phyloP scores from a whole-genome alignment of 2,888 invertebrate genomes.

The Mellilla xanthometata region DNA sequence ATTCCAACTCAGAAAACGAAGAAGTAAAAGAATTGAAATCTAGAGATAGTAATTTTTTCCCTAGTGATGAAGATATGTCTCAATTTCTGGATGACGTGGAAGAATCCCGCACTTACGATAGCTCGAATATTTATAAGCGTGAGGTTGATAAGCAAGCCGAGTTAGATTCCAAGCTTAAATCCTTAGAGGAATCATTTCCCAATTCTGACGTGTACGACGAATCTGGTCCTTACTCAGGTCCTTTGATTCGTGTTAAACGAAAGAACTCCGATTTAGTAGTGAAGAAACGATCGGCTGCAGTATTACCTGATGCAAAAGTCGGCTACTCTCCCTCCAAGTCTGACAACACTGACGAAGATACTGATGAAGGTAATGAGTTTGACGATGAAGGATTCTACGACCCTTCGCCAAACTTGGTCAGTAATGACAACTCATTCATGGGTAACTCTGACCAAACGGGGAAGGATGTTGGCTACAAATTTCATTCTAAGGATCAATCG shows the following conservation, averaged over 20 bases:
- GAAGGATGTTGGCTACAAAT: constrained; percentile 16
- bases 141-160: constrained; percentile 47
- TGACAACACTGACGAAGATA: constrained; percentile 70
- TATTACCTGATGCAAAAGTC: constrained; percentile 58
- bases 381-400: constrained; percentile 76
- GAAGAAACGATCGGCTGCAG: constrained; percentile 56
- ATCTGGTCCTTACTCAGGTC: constrained; percentile 39
- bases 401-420: constrained; percentile 52
- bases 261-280: constrained; percentile 46
- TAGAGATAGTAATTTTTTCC: constrained; percentile 42
- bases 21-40: constrained; percentile 40
- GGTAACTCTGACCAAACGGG: constrained; percentile 23
- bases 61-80: constrained; percentile 49
- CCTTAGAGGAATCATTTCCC: constrained; percentile 72
- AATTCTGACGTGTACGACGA: constrained; percentile 52
- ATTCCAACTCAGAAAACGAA: constrained; percentile 40
- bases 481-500: constrained; percentile 12
- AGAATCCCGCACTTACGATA: constrained; percentile 38
- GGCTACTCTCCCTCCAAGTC: constrained; percentile 61
- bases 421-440: constrained; percentile 37
- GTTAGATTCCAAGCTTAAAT: constrained; percentile 54
- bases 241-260: constrained; percentile 69
- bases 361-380: constrained; percentile 75
- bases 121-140: constrained; percentile 49
- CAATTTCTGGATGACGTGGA: constrained; percentile 45